These are phyloP conservation scores for Alcis repandata DNA, from an alignment of 2,888 invertebrate genomes.

Conservation along the genomic window DNA sequence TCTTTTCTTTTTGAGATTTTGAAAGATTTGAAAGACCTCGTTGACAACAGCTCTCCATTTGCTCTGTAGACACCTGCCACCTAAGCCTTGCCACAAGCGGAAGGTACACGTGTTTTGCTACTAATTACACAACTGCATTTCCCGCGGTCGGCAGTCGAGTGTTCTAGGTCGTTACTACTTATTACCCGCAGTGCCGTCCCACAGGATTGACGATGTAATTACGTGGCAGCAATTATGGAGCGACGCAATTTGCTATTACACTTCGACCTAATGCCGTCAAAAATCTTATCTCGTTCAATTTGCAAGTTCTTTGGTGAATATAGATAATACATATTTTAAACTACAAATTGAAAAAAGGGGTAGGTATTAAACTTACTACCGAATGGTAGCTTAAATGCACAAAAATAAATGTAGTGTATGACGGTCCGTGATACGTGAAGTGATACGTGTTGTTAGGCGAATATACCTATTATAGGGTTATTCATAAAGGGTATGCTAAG, in stretches of 20 bases:
- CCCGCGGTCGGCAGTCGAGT: constrained; percentile 8
- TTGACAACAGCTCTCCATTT: not conserved
- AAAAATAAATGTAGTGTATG: no score
- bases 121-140: constrained; percentile 20
- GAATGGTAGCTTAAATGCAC: no score
- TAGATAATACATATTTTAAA: no score
- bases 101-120: not conserved
- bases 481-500: no score
- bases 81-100: not conserved
- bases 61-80: not conserved
- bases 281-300: constrained; percentile 18
- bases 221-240: constrained; percentile 59
- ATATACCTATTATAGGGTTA: no score
- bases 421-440: no score
- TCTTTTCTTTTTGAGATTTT: no score
- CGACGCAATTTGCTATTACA: constrained; percentile 62
- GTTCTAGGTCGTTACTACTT: constrained; percentile 49
- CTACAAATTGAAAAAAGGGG: not conserved
- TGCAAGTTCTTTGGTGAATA: not conserved
- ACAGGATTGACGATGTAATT: constrained; percentile 56
- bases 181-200: constrained; percentile 49
- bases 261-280: constrained; percentile 25
- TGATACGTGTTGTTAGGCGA: no score
- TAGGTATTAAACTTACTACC: not conserved
- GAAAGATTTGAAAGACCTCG: no score